phyloP scores from a whole-genome alignment of 1,140 invertebrate genomes.

The Bombus vancouverensis region DNA sequence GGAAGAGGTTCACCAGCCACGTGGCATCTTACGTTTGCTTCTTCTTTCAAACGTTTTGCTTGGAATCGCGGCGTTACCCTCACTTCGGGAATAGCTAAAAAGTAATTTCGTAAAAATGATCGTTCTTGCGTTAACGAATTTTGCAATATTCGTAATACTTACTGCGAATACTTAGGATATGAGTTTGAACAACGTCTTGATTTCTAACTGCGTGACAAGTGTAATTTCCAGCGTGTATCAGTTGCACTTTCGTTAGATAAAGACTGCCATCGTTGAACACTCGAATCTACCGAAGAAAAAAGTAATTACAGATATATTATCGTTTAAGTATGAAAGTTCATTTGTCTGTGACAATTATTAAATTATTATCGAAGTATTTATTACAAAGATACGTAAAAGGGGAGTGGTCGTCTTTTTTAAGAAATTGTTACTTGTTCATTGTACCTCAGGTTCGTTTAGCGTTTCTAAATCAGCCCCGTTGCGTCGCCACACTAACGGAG shows the following conservation, averaged over 20 bases:
- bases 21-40: slow-evolving; percentile 87
- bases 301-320: neutral
- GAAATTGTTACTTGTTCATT: slow-evolving; percentile 46
- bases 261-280: slow-evolving; percentile 90
- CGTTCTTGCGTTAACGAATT: too few species aligned
- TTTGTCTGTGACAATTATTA: neutral
- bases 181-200: slow-evolving; percentile 89
- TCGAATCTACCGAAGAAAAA: slow-evolving; percentile 79
- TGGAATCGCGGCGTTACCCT: slow-evolving; percentile 87
- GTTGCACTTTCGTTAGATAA: slow-evolving; percentile 89
- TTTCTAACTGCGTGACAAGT: slow-evolving; percentile 90
- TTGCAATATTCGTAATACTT: slow-evolving; percentile 76
- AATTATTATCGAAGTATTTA: neutral
- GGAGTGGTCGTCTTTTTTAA: neutral
- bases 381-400: neutral
- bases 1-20: slow-evolving; percentile 88
- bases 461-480: slow-evolving; percentile 87
- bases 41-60: slow-evolving; percentile 86
- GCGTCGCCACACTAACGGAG: slow-evolving; percentile 89
- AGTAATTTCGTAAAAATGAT: neutral
- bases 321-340: too few species aligned
- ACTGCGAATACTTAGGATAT: slow-evolving; percentile 90
- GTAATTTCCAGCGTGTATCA: slow-evolving; percentile 92
- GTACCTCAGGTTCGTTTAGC: slow-evolving; percentile 85
- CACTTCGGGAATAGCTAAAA: slow-evolving; percentile 86